A percentile compares a stretch with the other conserved stretches of the same genome.
Conservation (phyloP, 2,888 invertebrate species). For the Watsonalla binaria region DNA sequence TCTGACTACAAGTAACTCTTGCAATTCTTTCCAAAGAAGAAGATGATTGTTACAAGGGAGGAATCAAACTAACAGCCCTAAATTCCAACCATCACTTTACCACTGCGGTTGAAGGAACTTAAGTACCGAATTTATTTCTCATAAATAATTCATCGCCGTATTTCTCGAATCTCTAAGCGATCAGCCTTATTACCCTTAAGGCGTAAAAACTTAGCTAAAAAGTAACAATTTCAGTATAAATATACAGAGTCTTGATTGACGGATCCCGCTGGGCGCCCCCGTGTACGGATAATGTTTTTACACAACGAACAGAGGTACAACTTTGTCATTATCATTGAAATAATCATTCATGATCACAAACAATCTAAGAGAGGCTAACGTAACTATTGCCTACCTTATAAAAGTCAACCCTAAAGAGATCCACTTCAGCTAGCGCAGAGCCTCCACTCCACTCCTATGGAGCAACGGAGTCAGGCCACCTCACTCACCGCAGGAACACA, state of each 20-base stretch:
- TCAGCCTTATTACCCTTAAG: slow-evolving; percentile 10
- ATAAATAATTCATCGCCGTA: slow-evolving; percentile 8
- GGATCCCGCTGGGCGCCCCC: slow-evolving; percentile 41
- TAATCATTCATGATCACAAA: not conserved
- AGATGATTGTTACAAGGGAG: no score
- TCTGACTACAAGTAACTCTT: no score
- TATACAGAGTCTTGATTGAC: slow-evolving; percentile 52
- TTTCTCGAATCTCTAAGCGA: slow-evolving; percentile 6
- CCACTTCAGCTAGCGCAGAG: no score
- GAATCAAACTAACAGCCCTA: no score
- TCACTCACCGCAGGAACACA: no score
- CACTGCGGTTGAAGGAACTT: not conserved
- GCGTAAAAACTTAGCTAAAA: slow-evolving; percentile 21
- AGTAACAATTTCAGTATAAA: slow-evolving; percentile 36
- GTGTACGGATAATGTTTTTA: not conserved
- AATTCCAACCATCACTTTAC: no score
- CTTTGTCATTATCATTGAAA: not conserved
- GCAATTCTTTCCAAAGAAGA: no score
- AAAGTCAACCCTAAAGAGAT: no score
- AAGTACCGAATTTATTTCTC: not conserved
- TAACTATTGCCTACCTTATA: no score
- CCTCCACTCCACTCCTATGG: no score
- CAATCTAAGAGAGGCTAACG: not conserved
- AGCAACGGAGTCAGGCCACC: no score
- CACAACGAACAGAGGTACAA: not conserved